Base-by-base conservation (phyloP, 2,888 invertebrate species). In the Willowsia nigromaculata region DNA sequence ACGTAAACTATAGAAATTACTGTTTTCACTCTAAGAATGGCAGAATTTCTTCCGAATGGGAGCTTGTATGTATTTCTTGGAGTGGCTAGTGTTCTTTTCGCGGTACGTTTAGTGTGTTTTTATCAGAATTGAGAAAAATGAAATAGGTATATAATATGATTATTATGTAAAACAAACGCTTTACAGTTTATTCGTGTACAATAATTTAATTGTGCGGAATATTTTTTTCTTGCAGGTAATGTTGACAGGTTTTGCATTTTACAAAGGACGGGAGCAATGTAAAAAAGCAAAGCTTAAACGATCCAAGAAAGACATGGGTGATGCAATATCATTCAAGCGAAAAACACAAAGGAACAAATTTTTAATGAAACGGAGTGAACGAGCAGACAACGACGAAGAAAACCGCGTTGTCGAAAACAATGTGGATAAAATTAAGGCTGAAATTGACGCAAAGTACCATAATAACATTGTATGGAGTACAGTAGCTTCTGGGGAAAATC, bases 381-480 rank as follows among this genome's bases (percentile, higher is more conserved):
- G 68, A 13, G 88, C 88, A 0, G 88, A 88, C 37, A 65, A n/a
- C 0, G 78, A 84, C 65, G 88, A 88, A 15, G 88, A 78, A 37
- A 50, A n/a, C 50, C 68, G 84, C 3, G 50, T 37, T 5, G 53
- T 15, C 9, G 81, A 88, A 47, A 62, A 25, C 47, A 11, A 30
- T 7, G 43, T 30, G 33, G 88, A 88, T 40, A 88, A 88, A 53
- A 40, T 50, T 7, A 88, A 50, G 18, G 88, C 88, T 11, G 84
- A 88, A 53, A 88, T 88, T 53, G 88, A 88, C 62, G 76, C 78
- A 22, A 83, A 84, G 18, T 88, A 88, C 22, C 78, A 76, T 15
- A 83, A 84, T 18, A 43, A 62, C 11, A 13, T 27, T 13, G n/a
- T 65, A 22, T 88, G 88, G 88, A 56, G 22, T 27, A 84, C 84